A percentile compares a stretch with the other conserved stretches of the same genome.
These are phyloP conservation scores for Hucho hucho DNA, from an alignment of 2,113 vertebrate genomes.

Conservation along the genomic window DNA sequence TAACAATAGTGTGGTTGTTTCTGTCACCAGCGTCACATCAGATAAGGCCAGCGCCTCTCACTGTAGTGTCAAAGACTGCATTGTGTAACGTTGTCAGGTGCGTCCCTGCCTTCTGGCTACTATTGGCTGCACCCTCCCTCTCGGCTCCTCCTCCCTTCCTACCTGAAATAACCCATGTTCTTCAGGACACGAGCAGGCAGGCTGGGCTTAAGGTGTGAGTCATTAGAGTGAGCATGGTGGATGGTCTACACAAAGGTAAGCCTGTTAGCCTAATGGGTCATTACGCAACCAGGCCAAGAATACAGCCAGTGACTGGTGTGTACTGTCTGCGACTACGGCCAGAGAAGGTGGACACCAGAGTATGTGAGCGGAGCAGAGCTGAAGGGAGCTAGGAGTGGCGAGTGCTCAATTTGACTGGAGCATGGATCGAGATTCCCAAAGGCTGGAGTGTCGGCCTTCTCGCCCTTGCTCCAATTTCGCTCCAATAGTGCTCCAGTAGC, in stretches of 20 bases:
- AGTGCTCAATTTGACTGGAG: too few species aligned
- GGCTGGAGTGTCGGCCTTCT: too few species aligned
- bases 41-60: conserved; percentile 18
- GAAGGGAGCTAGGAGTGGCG: too few species aligned
- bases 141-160: background rate
- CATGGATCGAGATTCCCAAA: too few species aligned
- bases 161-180: conserved; percentile 48
- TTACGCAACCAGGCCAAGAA: conserved; percentile 44
- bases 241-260: conserved; percentile 43
- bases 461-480: too few species aligned
- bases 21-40: conserved; percentile 6
- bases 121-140: conserved; percentile 2
- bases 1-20: conserved; percentile 10
- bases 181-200: background rate
- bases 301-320: background rate
- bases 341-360: background rate
- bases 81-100: conserved; percentile 41
- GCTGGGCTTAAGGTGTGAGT: conserved; percentile 19
- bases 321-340: background rate
- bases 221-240: conserved; percentile 41
- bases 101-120: conserved; percentile 16
- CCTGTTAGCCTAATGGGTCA: conserved; percentile 39
- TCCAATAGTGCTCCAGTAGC: too few species aligned
- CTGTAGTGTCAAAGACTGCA: conserved; percentile 20
- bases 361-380: background rate